Conservation (phyloP, 2,113 vertebrate species). For the Coptodon rendalli region DNA sequence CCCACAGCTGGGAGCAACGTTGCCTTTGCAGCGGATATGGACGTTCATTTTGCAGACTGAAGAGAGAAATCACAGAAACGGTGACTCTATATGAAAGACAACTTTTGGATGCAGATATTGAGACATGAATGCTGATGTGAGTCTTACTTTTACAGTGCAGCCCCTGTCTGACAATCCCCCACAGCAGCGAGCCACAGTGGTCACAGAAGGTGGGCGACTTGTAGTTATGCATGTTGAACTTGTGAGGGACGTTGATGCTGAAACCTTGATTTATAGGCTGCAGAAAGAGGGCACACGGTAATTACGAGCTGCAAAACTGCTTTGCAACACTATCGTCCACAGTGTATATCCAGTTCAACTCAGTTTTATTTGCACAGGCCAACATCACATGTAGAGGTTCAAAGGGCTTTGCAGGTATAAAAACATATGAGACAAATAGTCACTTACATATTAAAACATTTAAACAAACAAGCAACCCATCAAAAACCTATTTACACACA, state of each 20-base stretch:
- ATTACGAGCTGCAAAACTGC: neutral
- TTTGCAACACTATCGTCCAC: neutral
- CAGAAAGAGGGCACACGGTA: neutral
- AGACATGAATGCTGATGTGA: neutral
- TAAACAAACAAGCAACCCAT: neutral
- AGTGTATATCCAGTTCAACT: neutral
- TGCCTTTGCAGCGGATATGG: conserved; percentile 91
- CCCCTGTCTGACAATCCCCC: conserved; percentile 91
- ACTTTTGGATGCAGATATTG: neutral
- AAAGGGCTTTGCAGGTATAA: neutral
- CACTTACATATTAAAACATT: neutral
- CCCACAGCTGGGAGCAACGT: conserved; percentile 91
- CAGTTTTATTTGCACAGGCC: neutral
- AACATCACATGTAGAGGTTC: neutral
- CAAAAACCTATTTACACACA: neutral
- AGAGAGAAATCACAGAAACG: neutral
- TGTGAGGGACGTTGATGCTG: conserved; percentile 96
- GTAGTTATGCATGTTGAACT: conserved; percentile 90
- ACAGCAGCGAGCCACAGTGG: conserved; percentile 95
- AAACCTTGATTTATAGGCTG: conserved; percentile 86
- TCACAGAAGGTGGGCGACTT: conserved; percentile 96
- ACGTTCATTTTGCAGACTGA: conserved; percentile 97
- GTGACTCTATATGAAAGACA: neutral
- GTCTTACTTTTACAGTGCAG: conserved; percentile 95
- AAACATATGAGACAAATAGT: neutral